Evolutionary conservation across 64 coral and sea anemone species (phyloP), one percentile per base, ranked within the genome.

Genomic region (Montipora sp.): DNA sequence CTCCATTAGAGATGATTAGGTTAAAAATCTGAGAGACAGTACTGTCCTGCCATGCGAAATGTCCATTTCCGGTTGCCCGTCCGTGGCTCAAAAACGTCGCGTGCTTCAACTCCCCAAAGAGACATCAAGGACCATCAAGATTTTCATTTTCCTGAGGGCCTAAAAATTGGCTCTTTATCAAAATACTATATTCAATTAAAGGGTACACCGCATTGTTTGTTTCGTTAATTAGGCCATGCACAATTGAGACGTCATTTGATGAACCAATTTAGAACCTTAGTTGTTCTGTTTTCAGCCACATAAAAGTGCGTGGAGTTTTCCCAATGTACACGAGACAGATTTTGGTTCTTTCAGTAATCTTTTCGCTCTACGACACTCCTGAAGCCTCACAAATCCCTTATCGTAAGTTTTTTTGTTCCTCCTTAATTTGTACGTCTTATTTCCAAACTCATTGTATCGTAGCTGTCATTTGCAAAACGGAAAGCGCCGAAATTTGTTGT

Each of bases 191-290:
- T 36, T 36, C 36, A 36, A 36, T 36, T 36, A 36, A 36, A 57
- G 53, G 53, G 53, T 6, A 57, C 53, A 57, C 6, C 6, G 53
- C 53, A 57, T 57, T 57, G 53, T 8, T 11, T 11, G 53, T 57
- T 11, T 8, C 60, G 9, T 11, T 12, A 63, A 63, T 63, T 12
- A 63, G 14, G 9, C 60, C 22, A 78, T 18, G 16, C 12, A 16
- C 16, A 47, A 78, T 78, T 78, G 44, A 47, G 46, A 78, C 75
- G 75, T 78, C 75, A 78, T n/a, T 49, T 78, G 18, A 78, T 78
- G 47, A 78, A 78, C 5, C 16, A 50, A 48, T 78, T 78, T 75
- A 43, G 73, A 75, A 10, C 43, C 2, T 19, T 21, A 55, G 10
- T 27, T 73, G 5, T 23, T 73, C 10, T 55, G 5, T 10, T 63